Evolutionary conservation across 2,888 invertebrate genomes (phyloP), one percentile per base, ranked within the genome.

Genomic region (Graphium colonna): DNA sequence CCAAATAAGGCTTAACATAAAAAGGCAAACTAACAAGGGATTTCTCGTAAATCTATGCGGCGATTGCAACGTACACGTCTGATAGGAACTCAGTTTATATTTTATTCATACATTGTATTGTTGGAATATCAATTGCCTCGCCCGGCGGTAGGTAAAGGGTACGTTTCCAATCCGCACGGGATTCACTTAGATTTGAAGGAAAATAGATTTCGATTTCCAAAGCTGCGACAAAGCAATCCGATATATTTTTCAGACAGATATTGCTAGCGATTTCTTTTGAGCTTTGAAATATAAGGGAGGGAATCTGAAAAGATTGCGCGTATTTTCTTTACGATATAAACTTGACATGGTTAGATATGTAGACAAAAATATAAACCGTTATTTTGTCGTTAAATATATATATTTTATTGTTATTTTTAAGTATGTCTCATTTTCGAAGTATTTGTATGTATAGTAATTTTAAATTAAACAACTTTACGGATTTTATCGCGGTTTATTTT

Each of bases 181-280:
- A 89, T 89, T 89, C 89, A 87, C 89, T 89, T 89, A 89, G 89
- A 88, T 89, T 89, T 88, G 89, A 89, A 88, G 89, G 89, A 89
- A 89, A 88, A 89, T 89, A 89, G 88, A 89, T 89, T 88, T 89
- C 87, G 89, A 88, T 88, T 88, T 87, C 80, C 80, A 87, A 87
- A 87, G 88, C 89, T 87, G 86, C 88, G 88, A 89, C 89, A 89
- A 89, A 88, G 89, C 88, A 88, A 88, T 89, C 88, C 88, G 89
- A 89, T 88, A 89, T 89, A 89, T 89, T 88, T 89, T 89, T 88
- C 88, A 89, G 88, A 87, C 88, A 87, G 88, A 89, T 89, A 89
- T 89, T 88, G 89, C 87, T 77, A 85, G 87, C 88, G 89, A 88
- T 88, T 88, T 87, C 89, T 89, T 86, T 88, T 88, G 87, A 88